Base-by-base conservation (phyloP, 2,797 vertebrate genomes). In the Notolepis coatsorum region DNA sequence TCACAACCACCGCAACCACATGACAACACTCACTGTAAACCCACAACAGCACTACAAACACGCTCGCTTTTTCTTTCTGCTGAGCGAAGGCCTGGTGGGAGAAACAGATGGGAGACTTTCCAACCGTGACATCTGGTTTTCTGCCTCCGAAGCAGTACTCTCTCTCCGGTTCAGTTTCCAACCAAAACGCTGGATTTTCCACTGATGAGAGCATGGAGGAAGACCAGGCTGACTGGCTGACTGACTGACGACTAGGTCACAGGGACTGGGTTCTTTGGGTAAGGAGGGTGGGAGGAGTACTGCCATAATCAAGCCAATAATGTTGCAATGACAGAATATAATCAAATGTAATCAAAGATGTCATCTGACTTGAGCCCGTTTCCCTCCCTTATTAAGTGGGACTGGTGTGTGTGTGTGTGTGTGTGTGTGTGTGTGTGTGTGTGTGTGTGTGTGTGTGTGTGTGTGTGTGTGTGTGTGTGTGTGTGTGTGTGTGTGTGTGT, bases 51-150 rank as follows among this genome's bases (percentile, higher is more conserved):
- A n/a, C n/a, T 17, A 33, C 0, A 24, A 10, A 41, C 38, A n/a
- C 15, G 7, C 41, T 37, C 12, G 38, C 12, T 18, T 21, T 7
- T 35, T 25, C 23, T 51, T 53, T 65, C 21, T 72, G 61, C 13
- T 27, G 33, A 51, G 25, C 3, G 38, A 5, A 38, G 30, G 3
- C 42, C 24, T 53, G 9, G 20, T 23, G 10, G 38, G 15, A 60
- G 37, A 80, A 70, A 61, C 37, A 75, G 69, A 71, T 15, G 45
- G n/a, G 53, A 73, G 69, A 60, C 53, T 54, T 76, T 76, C 48
- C 53, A 52, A 61, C 35, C 49, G 54, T 51, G 67, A 69, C 38
- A 73, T 64, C 54, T 69, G 74, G 27, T 30, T 63, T 61, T 69
- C 17, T 23, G 21, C 48, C 39, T 61, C 37, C 2, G 8, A 45